phyloP scores from a whole-genome alignment of 2,113 vertebrate species.

The Rhagologus leucostigma region DNA sequence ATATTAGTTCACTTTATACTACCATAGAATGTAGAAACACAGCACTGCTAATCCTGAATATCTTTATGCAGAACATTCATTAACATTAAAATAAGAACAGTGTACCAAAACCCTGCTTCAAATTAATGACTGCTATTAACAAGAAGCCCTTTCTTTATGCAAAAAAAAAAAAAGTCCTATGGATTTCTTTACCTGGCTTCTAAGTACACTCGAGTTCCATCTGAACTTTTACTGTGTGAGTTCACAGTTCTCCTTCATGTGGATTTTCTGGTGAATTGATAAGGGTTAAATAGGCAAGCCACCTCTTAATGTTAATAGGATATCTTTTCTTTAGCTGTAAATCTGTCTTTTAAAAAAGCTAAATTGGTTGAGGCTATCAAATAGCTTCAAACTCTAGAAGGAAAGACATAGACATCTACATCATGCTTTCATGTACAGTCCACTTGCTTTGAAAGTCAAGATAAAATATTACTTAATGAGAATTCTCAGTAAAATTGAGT shows the following conservation, averaged over 20 bases:
- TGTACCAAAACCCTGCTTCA: not conserved
- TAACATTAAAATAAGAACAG: not conserved
- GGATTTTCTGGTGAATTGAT: not conserved
- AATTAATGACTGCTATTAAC: not conserved
- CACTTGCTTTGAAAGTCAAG: not conserved
- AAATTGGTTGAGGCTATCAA: not conserved
- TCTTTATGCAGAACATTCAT: not conserved
- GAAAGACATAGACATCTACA: not conserved
- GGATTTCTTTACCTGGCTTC: not conserved
- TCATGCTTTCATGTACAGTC: not conserved
- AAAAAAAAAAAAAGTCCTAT: not conserved
- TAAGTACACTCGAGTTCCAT: not conserved
- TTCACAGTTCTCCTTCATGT: not conserved
- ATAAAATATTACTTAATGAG: not conserved
- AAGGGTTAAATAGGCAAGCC: not conserved
- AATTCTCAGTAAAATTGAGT: not conserved
- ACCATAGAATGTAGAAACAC: not conserved
- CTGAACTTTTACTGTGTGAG: not conserved
- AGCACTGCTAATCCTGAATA: not conserved
- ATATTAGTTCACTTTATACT: not conserved
- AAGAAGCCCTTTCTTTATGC: not conserved
- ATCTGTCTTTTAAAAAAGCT: not conserved
- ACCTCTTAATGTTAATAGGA: not conserved
- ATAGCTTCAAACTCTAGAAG: not conserved
- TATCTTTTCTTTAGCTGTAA: not conserved